Evolutionary conservation across 2,797 vertebrate genomes (phyloP), one percentile per base, ranked within the genome.

Genomic region (Alosa sapidissima): DNA sequence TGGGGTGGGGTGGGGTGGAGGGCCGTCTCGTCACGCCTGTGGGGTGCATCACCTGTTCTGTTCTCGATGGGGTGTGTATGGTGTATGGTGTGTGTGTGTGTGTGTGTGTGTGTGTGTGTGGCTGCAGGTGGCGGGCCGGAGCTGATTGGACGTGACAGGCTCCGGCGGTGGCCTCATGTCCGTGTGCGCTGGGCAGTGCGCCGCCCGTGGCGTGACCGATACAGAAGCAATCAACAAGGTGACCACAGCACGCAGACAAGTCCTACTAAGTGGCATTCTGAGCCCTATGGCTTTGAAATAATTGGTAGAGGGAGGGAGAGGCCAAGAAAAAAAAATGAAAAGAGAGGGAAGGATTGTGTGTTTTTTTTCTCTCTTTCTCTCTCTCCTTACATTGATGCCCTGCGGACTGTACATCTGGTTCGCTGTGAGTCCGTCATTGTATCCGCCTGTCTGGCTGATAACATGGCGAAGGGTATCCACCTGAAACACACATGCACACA

Each of bases 391-490:
- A 94, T 97, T 99, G 97, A 99, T 97, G 97, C 97, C 98, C 96
- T 99, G 98, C 92, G 98, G 98, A 98, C 98, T 99, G 97, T 99
- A 99, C 97, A 99, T 98, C 96, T 99, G 98, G 96, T 96, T 97
- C 95, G 97, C 97, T 95, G 97, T 95, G 93, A 99, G 97, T 95
- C 96, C 97, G 90, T 99, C 98, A 98, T 97, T 99, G 97, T 98
- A 99, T 96, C 97, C 98, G 96, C 98, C 98, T 97, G 98, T 98
- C 97, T 99, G 98, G 97, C 97, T 99, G 97, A 99, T 99, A 98
- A 99, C 98, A 98, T 99, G 98, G 97, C 98, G 98, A 98, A 99
- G 98, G 95, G 98, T 98, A 97, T 99, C 98, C 97, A 99, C 98
- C 98, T 99, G 96, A 92, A 95, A 96, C 87, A 92, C 91, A 82